These are phyloP conservation scores for Baronia brevicornis DNA, from an alignment of 2,888 invertebrate species.

Conservation along the genomic window DNA sequence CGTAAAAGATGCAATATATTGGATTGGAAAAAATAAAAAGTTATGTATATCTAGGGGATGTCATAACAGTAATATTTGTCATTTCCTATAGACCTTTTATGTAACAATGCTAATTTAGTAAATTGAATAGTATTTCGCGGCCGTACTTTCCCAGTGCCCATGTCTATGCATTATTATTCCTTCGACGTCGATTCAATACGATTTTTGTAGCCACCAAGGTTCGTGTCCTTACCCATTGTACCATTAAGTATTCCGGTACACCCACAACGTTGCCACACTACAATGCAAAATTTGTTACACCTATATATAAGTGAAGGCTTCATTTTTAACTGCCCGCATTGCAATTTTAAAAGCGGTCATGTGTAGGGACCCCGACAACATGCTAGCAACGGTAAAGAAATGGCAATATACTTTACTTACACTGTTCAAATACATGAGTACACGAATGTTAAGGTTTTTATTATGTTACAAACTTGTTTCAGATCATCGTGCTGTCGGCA, in stretches of 20 bases:
- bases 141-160: slow-evolving; percentile 55
- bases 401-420: background rate
- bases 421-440: slow-evolving; percentile 1
- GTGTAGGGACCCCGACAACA: slow-evolving; percentile 41
- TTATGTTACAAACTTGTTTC: slow-evolving; percentile 28
- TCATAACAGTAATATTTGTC: too few relatives aligned
- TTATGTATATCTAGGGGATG: too few relatives aligned
- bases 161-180: slow-evolving; percentile 64
- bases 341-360: slow-evolving; percentile 51
- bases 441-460: slow-evolving; percentile 3
- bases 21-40: too few relatives aligned
- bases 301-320: slow-evolving; percentile 69
- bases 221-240: slow-evolving; percentile 65
- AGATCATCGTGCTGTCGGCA: slow-evolving; percentile 41
- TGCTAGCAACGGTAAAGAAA: slow-evolving; percentile 49
- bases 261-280: slow-evolving; percentile 62
- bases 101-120: slow-evolving; percentile 15
- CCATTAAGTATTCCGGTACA: slow-evolving; percentile 70
- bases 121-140: slow-evolving; percentile 17
- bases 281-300: slow-evolving; percentile 74
- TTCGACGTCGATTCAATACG: slow-evolving; percentile 63
- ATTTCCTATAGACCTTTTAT: too few relatives aligned
- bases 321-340: slow-evolving; percentile 66
- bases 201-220: slow-evolving; percentile 72
- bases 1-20: too few relatives aligned